Percentiles rank a stretch among this genome's conserved stretches.
phyloP scores from a whole-genome alignment of 2,113 vertebrate species.

The Myrmophylax atrothorax region DNA sequence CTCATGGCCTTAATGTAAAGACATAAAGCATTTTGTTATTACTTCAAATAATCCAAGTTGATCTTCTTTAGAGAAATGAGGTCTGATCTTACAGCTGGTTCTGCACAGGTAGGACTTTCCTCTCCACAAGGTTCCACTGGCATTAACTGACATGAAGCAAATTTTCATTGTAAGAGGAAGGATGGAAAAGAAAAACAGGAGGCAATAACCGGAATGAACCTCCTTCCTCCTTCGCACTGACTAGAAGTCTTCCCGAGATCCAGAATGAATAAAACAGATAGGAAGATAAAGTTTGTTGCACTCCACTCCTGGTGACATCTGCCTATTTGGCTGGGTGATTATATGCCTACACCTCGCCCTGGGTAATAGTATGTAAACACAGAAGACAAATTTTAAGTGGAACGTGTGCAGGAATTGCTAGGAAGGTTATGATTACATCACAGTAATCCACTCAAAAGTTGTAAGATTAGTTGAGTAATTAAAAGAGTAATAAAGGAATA shows the following conservation, averaged over 20 bases:
- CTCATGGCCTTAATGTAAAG: constrained; percentile 47
- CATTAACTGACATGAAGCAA: neutral
- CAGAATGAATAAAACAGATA: constrained; percentile 18
- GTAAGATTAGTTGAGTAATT: neutral
- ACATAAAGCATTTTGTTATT: constrained; percentile 19
- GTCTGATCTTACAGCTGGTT: neutral
- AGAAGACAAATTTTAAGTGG: constrained; percentile 18
- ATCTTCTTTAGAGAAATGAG: constrained; percentile 24
- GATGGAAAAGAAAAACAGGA: neutral
- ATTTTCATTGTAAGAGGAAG: neutral
- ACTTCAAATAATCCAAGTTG: constrained; percentile 31
- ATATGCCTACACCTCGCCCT: neutral
- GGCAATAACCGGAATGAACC: neutral
- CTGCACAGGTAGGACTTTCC: neutral
- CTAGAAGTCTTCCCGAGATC: neutral
- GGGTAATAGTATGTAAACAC: neutral
- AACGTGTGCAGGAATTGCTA: neutral
- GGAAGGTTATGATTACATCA: constrained; percentile 14
- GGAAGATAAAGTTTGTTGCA: neutral
- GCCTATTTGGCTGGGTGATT: neutral
- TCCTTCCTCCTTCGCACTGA: neutral
- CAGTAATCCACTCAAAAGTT: neutral
- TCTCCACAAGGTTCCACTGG: neutral
- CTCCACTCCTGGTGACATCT: neutral
- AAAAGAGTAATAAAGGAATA: constrained; percentile 1